A percentile compares a stretch with the other conserved stretches of the same genome.
These are phyloP conservation scores for Thaumatotibia leucotreta DNA, from an alignment of 1,140 invertebrate species.

Conservation along the genomic window DNA sequence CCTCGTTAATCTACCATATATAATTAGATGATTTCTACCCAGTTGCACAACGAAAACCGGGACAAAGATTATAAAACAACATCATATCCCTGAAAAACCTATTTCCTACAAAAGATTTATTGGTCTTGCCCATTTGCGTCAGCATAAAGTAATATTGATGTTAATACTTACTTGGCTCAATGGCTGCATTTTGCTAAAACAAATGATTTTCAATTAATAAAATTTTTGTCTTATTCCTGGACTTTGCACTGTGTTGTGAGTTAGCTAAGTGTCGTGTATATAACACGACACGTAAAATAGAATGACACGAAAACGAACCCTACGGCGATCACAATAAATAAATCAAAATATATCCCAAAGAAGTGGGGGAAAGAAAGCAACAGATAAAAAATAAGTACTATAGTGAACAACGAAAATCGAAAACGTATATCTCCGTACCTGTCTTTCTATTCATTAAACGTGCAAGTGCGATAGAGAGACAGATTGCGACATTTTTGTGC, in stretches of 20 bases:
- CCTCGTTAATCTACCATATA: background rate
- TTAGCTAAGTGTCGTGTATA: background rate
- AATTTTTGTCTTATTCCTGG: constrained; percentile 31
- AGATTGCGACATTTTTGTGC: too few relatives aligned
- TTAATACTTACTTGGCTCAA: constrained; percentile 1
- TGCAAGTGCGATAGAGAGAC: too few relatives aligned
- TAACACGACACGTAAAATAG: background rate
- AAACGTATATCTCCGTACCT: too few relatives aligned
- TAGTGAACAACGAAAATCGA: too few relatives aligned
- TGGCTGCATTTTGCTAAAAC: background rate
- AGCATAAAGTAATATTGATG: background rate
- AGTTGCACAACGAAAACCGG: too few relatives aligned
- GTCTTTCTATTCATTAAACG: too few relatives aligned
- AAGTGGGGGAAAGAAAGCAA: background rate
- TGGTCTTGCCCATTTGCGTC: too few relatives aligned
- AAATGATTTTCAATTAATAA: background rate
- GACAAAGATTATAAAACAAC: too few relatives aligned
- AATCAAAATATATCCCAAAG: background rate
- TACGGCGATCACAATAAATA: background rate
- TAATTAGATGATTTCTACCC: too few relatives aligned
- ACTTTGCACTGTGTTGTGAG: constrained; percentile 22
- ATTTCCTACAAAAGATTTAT: too few relatives aligned
- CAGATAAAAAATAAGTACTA: too few relatives aligned
- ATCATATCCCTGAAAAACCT: too few relatives aligned
- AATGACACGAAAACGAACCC: background rate